Evolutionary conservation across 2,113 vertebrate genomes (phyloP).

Genomic region (Tachysurus fulvidraco): DNA sequence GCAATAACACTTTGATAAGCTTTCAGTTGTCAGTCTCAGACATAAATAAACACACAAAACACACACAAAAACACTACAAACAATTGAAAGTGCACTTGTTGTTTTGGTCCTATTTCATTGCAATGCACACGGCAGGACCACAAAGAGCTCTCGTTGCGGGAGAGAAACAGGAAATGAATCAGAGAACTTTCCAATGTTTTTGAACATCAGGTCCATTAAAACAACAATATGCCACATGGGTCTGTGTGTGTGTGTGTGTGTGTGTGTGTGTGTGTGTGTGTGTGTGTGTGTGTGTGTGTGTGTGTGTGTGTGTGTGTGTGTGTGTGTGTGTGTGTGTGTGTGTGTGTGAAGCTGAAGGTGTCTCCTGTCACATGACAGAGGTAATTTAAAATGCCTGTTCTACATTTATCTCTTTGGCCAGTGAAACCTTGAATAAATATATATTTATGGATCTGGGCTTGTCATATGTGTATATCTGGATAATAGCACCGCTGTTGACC

Average conservation of each 20-base stretch:
- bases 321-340: constrained; percentile 18
- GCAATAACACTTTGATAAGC: constrained; percentile 74
- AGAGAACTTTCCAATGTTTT: constrained; percentile 66
- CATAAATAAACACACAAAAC: constrained; percentile 41
- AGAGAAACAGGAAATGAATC: constrained; percentile 61
- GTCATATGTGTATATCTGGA: constrained; percentile 38
- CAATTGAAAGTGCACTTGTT: constrained; percentile 75
- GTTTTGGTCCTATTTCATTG: constrained; percentile 75
- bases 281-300: constrained; percentile 43
- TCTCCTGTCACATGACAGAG: constrained; percentile 38
- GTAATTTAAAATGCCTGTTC: constrained; percentile 43
- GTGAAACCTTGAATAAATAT: constrained; percentile 32
- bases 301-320: constrained; percentile 39
- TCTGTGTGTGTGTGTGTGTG: constrained; percentile 41
- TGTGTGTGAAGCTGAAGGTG: constrained; percentile 33
- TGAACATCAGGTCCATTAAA: constrained; percentile 55
- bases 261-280: constrained; percentile 36
- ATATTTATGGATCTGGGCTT: constrained; percentile 43
- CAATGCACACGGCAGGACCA: constrained; percentile 75
- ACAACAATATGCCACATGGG: constrained; percentile 30
- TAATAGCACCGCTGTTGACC: constrained; percentile 38
- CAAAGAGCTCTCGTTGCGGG: constrained; percentile 66
- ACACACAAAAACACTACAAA: constrained; percentile 49
- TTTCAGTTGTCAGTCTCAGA: constrained; percentile 56
- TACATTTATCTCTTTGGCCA: constrained; percentile 25